Base-by-base conservation (phyloP, 2,888 invertebrate species). In the Drosophila kuntzei region DNA sequence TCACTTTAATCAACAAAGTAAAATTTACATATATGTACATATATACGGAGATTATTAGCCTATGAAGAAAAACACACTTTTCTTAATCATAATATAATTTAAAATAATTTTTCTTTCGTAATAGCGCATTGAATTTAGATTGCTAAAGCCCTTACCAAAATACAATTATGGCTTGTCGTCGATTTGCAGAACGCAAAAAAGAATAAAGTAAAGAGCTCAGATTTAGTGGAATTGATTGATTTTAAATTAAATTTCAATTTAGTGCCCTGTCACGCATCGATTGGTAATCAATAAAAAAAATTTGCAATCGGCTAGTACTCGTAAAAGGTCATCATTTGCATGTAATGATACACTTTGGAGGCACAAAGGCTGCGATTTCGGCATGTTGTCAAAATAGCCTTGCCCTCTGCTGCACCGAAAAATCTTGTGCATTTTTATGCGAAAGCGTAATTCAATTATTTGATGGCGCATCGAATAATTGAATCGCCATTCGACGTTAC, bases 391-490 rank as follows among this genome's bases (percentile, higher is more conserved):
- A 3, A 36, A 36, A 6, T 36, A 8, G 36, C 14, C 34, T 6
- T 12, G 34, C 34, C 7, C 34, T n/a, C 34, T 18, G 25, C 18
- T 25, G 14, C 51, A 46, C n/a, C 34, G n/a, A 55, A 37, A 50
- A 50, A 46, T 36, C 32, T 49, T 59, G 53, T 43, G 12, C 53
- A 49, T 29, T 68, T 54, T 68, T 32, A 54, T 54, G 43, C 50
- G 37, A 71, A 59, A 70, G 71, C 73, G 66, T 76, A 80, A 81
- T 73, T 82, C 73, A 86, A 82, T 86, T 86, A 79, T 69, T 71
- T 71, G 83, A 67, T 62, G 77, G 66, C 80, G 77, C 75, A 75
- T 80, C 78, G 68, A 80, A 71, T 76, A 86, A 86, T 77, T 77
- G 78, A 86, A 86, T 83, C 70, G 77, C 67, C 80, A 76, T 67